Conservation (phyloP, 2,797 vertebrate species). For the Lagodon rhomboides region DNA sequence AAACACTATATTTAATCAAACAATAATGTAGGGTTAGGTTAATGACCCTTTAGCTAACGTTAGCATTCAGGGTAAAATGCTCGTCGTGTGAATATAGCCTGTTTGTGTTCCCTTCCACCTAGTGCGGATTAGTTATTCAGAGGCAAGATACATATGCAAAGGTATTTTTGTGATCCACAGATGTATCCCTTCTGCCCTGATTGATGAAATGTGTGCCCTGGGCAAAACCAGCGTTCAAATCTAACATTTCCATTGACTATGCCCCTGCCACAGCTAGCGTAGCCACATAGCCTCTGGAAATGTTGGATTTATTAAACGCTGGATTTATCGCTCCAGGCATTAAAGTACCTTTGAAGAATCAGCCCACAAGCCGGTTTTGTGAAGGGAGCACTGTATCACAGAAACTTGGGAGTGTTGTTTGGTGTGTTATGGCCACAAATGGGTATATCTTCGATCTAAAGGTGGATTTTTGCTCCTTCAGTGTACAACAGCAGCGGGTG, state of each 20-base stretch:
- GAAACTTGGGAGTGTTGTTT: neutral
- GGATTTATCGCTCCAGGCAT: neutral
- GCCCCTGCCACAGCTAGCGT: neutral
- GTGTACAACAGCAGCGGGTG: neutral
- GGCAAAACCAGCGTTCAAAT: neutral
- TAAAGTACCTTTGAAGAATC: neutral
- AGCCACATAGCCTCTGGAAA: neutral
- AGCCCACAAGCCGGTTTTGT: neutral
- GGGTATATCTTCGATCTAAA: neutral
- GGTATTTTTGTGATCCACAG: neutral
- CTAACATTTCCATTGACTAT: slow-evolving; percentile 4
- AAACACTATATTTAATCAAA: no score
- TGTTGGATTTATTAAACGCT: neutral
- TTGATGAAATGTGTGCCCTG: neutral
- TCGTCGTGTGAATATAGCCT: no score
- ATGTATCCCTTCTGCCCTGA: neutral
- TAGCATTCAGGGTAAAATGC: no score
- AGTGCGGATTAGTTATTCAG: neutral
- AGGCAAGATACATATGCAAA: neutral
- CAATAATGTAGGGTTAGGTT: no score
- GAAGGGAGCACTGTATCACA: neutral
- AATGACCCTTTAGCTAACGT: no score
- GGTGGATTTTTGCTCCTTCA: slow-evolving; percentile 3
- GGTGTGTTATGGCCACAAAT: neutral
- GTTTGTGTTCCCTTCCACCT: neutral